Evolutionary conservation across 1,140 invertebrate species (phyloP).

Genomic region (Drosophila grimshawi): DNA sequence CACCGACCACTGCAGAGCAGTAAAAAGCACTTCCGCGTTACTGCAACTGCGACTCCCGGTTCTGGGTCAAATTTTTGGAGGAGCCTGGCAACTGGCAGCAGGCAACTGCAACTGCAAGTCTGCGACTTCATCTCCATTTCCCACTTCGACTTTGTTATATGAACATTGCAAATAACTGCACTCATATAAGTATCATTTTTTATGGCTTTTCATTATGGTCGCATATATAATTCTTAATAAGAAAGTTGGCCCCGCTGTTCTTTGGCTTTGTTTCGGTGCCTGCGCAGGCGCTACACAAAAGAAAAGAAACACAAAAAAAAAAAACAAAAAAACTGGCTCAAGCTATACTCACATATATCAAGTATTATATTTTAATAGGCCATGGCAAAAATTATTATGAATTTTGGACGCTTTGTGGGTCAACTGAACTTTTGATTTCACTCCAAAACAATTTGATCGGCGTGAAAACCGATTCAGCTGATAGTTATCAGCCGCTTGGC

Average conservation of each 20-base stretch:
- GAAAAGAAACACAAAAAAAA: too few relatives aligned
- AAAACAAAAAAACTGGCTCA: slow-evolving; percentile 59
- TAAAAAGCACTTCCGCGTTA: slow-evolving; percentile 73
- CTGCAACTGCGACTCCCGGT: slow-evolving; percentile 61
- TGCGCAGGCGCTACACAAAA: slow-evolving; percentile 9
- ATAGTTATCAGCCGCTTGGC: slow-evolving; percentile 48
- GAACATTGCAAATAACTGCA: slow-evolving; percentile 1
- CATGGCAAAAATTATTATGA: slow-evolving; percentile 61
- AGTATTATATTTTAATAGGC: slow-evolving; percentile 78
- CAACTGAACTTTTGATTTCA: slow-evolving; percentile 69
- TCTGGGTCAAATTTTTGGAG: slow-evolving; percentile 73
- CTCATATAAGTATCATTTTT: slow-evolving; percentile 77
- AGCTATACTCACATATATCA: slow-evolving; percentile 48
- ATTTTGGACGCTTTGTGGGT: slow-evolving; percentile 57
- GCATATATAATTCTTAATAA: slow-evolving; percentile 77
- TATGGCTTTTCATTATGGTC: slow-evolving; percentile 76
- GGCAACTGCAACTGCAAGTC: not conserved
- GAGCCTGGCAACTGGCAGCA: not conserved
- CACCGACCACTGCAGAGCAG: slow-evolving; percentile 39
- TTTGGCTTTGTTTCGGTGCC: slow-evolving; percentile 32
- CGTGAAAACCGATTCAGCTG: slow-evolving; percentile 62
- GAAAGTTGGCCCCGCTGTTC: slow-evolving; percentile 60
- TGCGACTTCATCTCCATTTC: slow-evolving; percentile 7
- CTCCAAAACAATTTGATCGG: slow-evolving; percentile 61
- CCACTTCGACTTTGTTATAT: not conserved